These are phyloP conservation scores for Tetragnatha versicolor DNA, from an alignment of 1,140 invertebrate species.

Conservation along the genomic window DNA sequence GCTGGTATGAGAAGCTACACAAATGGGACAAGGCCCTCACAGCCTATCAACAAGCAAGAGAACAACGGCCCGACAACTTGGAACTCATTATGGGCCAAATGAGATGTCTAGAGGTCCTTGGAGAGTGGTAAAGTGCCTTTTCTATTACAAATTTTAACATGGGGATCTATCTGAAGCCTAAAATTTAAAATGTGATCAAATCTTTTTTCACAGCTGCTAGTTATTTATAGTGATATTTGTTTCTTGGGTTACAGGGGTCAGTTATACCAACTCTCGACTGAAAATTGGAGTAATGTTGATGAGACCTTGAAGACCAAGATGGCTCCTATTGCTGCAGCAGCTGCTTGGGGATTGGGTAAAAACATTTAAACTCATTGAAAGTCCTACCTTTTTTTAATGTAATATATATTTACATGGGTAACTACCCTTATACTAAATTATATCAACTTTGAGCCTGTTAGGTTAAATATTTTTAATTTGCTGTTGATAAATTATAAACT, in stretches of 20 bases:
- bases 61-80: constrained; percentile 70
- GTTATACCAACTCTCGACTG: constrained; percentile 78
- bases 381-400: no score
- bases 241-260: constrained; percentile 68
- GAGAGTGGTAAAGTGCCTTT: constrained; percentile 80
- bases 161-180: not conserved
- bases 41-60: constrained; percentile 71
- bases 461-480: no score
- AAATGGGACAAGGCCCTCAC: constrained; percentile 96
- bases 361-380: no score
- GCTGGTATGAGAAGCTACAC: constrained; percentile 99
- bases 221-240: not conserved
- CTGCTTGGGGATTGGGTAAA: constrained; percentile 88
- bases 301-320: constrained; percentile 79
- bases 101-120: constrained; percentile 95
- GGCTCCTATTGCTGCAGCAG: constrained; percentile 89
- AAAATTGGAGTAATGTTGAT: constrained; percentile 74
- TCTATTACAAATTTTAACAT: not conserved
- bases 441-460: no score
- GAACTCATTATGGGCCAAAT: constrained; percentile 91
- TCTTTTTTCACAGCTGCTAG: not conserved
- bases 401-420: no score
- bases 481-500: no score
- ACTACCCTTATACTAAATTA: no score
- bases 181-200: not conserved